Conservation (phyloP, 2,113 vertebrate genomes). For the Perca flavescens region DNA sequence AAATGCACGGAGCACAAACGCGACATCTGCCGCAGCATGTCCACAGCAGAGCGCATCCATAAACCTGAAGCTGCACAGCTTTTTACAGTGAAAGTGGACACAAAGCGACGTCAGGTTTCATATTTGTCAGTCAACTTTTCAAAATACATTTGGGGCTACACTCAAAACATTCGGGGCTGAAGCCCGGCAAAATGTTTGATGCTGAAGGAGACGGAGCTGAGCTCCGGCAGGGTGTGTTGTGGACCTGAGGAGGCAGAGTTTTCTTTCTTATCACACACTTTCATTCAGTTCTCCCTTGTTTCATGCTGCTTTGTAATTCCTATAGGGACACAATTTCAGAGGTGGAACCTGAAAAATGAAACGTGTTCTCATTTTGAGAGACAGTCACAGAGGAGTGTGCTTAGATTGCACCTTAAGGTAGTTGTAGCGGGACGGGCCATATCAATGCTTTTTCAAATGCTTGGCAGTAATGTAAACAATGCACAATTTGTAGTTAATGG, state of each 20-base stretch:
- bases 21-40: no score
- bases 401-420: background rate
- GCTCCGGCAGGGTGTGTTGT: no score
- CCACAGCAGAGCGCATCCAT: no score
- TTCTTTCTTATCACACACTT: conserved; percentile 39
- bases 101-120: no score
- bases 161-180: no score
- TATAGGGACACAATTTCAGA: background rate
- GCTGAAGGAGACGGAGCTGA: no score
- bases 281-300: conserved; percentile 3
- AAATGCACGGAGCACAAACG: no score
- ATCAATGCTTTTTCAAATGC: background rate
- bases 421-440: background rate
- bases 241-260: background rate
- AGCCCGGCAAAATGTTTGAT: no score
- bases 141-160: no score
- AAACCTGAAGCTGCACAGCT: no score
- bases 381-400: background rate
- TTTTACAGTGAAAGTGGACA: no score
- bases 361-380: background rate
- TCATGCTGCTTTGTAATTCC: background rate
- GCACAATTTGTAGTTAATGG: background rate
- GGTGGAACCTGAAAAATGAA: conserved; percentile 1
- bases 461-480: background rate
- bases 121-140: no score